These are phyloP conservation scores for Andricus curvator DNA, from an alignment of 2,888 invertebrate species.

Conservation along the genomic window DNA sequence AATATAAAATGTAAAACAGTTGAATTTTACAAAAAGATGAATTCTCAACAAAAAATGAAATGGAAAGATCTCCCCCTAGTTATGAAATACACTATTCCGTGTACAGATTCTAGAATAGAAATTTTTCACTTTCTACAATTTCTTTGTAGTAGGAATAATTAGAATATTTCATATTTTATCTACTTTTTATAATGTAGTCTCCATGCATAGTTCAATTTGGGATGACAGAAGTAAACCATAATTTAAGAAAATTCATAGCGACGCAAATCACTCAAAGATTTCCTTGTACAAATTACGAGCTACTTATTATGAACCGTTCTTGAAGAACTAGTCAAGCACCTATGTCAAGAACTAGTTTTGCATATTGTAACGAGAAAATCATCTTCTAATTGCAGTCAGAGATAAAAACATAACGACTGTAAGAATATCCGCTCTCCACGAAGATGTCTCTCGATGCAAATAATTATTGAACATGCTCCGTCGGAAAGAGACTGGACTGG, in stretches of 20 bases:
- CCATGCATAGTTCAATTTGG: not conserved
- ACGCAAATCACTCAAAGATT: conserved; percentile 5
- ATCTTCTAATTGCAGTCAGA: conserved; percentile 33
- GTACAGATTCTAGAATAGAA: too few species aligned
- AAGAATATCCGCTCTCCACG: conserved; percentile 35
- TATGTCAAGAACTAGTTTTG: conserved; percentile 39
- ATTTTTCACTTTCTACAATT: too few species aligned
- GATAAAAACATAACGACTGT: conserved; percentile 38
- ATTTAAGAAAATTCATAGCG: not conserved
- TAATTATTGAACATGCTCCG: conserved; percentile 26
- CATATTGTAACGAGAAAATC: conserved; percentile 40
- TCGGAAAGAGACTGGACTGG: conserved; percentile 35
- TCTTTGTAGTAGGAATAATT: not conserved
- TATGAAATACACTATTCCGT: too few species aligned
- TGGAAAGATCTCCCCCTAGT: too few species aligned
- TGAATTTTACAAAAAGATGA: too few species aligned
- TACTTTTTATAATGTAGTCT: not conserved
- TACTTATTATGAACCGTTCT: conserved; percentile 25
- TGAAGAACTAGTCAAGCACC: conserved; percentile 34
- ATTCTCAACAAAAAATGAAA: too few species aligned
- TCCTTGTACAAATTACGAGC: conserved; percentile 15
- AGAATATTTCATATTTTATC: not conserved
- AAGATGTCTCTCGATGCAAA: conserved; percentile 32
- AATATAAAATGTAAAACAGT: too few species aligned
- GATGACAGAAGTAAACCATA: not conserved